Conservation (phyloP, 2,797 vertebrate species). For the Passerculus sandwichensis region DNA sequence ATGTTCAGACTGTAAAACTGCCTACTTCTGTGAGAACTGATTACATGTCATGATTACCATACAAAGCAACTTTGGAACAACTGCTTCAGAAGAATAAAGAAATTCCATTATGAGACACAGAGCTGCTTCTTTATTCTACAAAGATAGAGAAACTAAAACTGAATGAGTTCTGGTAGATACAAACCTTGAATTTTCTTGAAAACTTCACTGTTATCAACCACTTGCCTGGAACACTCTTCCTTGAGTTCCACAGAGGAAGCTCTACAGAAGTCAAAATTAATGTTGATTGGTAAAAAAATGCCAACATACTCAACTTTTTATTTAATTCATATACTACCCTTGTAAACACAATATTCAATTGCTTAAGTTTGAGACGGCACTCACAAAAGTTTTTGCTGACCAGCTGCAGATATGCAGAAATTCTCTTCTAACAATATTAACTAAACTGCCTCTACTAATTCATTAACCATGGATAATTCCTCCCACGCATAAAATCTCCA, state of each 20-base stretch:
- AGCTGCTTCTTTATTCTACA: not conserved
- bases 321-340: not conserved
- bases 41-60: not conserved
- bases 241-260: constrained; percentile 5
- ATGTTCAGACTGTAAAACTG: not conserved
- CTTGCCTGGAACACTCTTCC: constrained; percentile 21
- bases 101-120: not conserved
- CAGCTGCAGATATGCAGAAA: not conserved
- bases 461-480: not conserved
- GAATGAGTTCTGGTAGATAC: not conserved
- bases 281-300: not conserved
- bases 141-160: not conserved
- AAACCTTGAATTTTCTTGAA: constrained; percentile 77
- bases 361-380: not conserved
- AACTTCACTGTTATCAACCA: constrained; percentile 31
- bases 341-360: not conserved
- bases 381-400: not conserved
- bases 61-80: not conserved
- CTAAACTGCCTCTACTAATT: not conserved
- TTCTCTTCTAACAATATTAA: not conserved
- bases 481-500: not conserved
- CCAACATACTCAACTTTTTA: not conserved
- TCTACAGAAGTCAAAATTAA: constrained; percentile 62
- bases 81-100: not conserved
- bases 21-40: not conserved